Percentiles rank a stretch among this genome's conserved stretches.
phyloP scores from a whole-genome alignment of 2,113 vertebrate species.

The Zootoca vivipara region DNA sequence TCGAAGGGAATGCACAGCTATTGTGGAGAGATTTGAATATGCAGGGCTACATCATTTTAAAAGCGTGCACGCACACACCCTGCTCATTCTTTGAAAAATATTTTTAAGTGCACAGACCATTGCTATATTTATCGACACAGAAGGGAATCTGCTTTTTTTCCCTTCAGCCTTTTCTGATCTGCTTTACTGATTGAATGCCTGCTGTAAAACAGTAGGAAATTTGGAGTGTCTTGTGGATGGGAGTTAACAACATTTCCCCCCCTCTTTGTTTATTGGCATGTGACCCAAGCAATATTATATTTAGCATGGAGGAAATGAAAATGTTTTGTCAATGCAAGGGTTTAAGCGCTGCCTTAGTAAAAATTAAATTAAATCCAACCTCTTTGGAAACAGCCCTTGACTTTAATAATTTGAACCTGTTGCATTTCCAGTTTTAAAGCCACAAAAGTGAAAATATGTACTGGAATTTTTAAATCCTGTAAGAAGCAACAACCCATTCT shows the following conservation, averaged over 20 bases:
- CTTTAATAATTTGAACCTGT: slow-evolving; percentile 72
- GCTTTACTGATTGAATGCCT: slow-evolving; percentile 75
- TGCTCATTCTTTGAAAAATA: slow-evolving; percentile 76
- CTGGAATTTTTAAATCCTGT: slow-evolving; percentile 6
- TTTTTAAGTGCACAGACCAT: slow-evolving; percentile 79
- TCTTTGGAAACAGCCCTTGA: not conserved
- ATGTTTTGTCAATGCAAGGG: slow-evolving; percentile 1
- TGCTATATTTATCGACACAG: slow-evolving; percentile 71
- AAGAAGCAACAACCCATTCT: not conserved
- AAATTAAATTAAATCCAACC: slow-evolving; percentile 2
- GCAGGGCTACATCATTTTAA: slow-evolving; percentile 65
- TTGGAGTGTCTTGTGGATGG: slow-evolving; percentile 64
- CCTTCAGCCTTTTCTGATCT: slow-evolving; percentile 70
- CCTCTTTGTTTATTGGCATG: slow-evolving; percentile 69
- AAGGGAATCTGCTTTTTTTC: slow-evolving; percentile 62
- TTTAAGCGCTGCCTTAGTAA: not conserved
- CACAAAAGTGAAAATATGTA: slow-evolving; percentile 18
- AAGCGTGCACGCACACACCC: not conserved
- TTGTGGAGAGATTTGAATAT: slow-evolving; percentile 64
- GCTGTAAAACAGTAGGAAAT: slow-evolving; percentile 77
- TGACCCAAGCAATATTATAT: slow-evolving; percentile 66
- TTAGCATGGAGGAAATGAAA: slow-evolving; percentile 66
- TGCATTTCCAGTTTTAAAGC: slow-evolving; percentile 57
- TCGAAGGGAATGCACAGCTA: slow-evolving; percentile 61
- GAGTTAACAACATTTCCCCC: slow-evolving; percentile 58